Evolutionary conservation across 23 tunicate species (phyloP).

Genomic region (Trididemnum nubilum): DNA sequence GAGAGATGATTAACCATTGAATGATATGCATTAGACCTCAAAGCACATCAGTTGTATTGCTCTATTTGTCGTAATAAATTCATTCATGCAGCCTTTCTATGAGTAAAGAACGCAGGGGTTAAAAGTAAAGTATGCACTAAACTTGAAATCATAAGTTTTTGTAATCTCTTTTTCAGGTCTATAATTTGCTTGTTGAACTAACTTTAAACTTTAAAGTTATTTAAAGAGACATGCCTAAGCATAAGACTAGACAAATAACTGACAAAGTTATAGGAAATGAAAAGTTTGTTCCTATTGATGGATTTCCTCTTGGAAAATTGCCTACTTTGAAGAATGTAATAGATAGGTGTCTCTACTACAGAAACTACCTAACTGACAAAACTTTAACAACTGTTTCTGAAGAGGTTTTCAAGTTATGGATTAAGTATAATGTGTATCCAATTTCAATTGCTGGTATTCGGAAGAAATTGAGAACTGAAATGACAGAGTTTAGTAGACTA

Average conservation of each 20-base stretch:
- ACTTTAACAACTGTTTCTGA: slow-evolving; percentile 10
- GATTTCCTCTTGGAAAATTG: slow-evolving; percentile 3
- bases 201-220: background rate
- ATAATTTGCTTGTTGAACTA: background rate
- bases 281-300: slow-evolving; percentile 5
- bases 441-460: slow-evolving; percentile 12
- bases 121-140: background rate
- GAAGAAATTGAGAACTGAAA: slow-evolving; percentile 12
- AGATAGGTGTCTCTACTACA: slow-evolving; percentile 11
- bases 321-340: slow-evolving; percentile 3
- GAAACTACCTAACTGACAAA: background rate
- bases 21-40: too few species aligned
- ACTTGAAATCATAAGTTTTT: background rate
- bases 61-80: too few species aligned
- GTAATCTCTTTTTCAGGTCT: background rate
- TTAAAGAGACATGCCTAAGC: background rate
- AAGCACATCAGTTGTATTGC: too few species aligned
- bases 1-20: too few species aligned
- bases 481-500: slow-evolving; percentile 10
- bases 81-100: too few species aligned
- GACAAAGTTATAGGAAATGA: background rate
- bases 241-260: background rate
- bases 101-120: background rate
- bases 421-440: slow-evolving; percentile 6
- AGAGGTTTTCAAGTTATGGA: background rate